Evolutionary conservation across 2,113 vertebrate genomes (phyloP).

Genomic region (Etheostoma spectabile): DNA sequence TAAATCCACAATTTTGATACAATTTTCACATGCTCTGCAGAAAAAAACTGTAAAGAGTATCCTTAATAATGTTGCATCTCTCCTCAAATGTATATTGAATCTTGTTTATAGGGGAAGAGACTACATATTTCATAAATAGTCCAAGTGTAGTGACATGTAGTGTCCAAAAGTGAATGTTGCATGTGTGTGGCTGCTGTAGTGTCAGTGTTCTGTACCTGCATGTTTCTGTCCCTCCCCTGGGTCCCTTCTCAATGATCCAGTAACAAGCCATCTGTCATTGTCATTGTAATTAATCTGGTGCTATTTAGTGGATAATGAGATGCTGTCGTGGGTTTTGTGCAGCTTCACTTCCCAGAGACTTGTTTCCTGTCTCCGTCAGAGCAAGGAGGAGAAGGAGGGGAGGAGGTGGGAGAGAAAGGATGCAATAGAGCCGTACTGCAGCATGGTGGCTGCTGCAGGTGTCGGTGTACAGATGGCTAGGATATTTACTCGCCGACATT

Average conservation of each 20-base stretch:
- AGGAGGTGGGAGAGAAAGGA: constrained; percentile 11
- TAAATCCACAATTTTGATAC: background rate
- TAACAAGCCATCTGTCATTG: constrained; percentile 85
- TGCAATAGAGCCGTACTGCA: constrained; percentile 23
- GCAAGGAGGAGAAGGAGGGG: constrained; percentile 31
- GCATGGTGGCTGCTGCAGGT: constrained; percentile 20
- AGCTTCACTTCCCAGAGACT: constrained; percentile 69
- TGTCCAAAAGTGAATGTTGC: constrained; percentile 10
- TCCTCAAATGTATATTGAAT: background rate
- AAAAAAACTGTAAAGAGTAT: background rate
- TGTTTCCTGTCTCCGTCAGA: constrained; percentile 57
- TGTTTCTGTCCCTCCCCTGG: constrained; percentile 59
- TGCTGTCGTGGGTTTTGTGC: constrained; percentile 80
- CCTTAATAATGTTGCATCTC: background rate
- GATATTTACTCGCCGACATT: constrained; percentile 36
- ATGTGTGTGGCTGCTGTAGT: constrained; percentile 39
- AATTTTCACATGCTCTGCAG: background rate
- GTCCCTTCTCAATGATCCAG: constrained; percentile 79
- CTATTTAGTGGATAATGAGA: constrained; percentile 87
- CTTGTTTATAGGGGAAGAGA: background rate
- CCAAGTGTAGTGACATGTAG: too few species aligned
- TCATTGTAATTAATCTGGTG: constrained; percentile 86
- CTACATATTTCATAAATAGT: too few species aligned
- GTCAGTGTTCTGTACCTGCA: constrained; percentile 69
- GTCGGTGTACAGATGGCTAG: constrained; percentile 34